A percentile compares a stretch with the other conserved stretches of the same genome.
These are phyloP conservation scores for Clostera curtula DNA, from an alignment of 2,888 invertebrate genomes.

Conservation along the genomic window DNA sequence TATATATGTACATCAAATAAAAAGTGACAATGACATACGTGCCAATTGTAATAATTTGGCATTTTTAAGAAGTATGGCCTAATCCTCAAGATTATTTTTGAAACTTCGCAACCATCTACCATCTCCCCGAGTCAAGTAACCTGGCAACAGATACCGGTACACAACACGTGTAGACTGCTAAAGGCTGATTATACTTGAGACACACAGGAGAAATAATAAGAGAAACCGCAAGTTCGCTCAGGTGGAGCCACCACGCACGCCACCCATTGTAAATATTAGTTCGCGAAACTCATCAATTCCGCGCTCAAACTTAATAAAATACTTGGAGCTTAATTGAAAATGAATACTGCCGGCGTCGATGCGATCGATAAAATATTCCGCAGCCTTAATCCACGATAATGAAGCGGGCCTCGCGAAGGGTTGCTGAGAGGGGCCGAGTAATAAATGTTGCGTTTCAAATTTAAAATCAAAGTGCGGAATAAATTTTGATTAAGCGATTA, in stretches of 20 bases:
- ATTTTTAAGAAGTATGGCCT: too few relatives aligned
- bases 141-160: background rate
- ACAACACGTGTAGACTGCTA: conserved; percentile 6
- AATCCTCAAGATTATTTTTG: too few relatives aligned
- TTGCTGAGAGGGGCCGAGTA: conserved; percentile 65
- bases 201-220: conserved; percentile 22
- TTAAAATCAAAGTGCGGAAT: conserved; percentile 76
- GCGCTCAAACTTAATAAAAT: conserved; percentile 73
- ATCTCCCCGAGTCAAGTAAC: too few relatives aligned
- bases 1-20: too few relatives aligned
- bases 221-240: conserved; percentile 32
- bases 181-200: conserved; percentile 3
- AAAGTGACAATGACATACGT: too few relatives aligned
- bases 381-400: conserved; percentile 74
- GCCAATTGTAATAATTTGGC: too few relatives aligned
- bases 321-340: conserved; percentile 75
- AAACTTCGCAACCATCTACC: too few relatives aligned
- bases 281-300: conserved; percentile 74
- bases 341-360: conserved; percentile 65
- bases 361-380: conserved; percentile 73
- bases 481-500: conserved; percentile 76
- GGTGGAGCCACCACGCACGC: conserved; percentile 48
- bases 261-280: conserved; percentile 72
- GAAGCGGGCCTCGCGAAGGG: conserved; percentile 67
- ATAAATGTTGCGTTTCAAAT: conserved; percentile 74